A percentile compares a stretch with the other conserved stretches of the same genome.
These are phyloP conservation scores for Microtus oregoni DNA, from an alignment of 2,113 vertebrate genomes.

Conservation along the genomic window DNA sequence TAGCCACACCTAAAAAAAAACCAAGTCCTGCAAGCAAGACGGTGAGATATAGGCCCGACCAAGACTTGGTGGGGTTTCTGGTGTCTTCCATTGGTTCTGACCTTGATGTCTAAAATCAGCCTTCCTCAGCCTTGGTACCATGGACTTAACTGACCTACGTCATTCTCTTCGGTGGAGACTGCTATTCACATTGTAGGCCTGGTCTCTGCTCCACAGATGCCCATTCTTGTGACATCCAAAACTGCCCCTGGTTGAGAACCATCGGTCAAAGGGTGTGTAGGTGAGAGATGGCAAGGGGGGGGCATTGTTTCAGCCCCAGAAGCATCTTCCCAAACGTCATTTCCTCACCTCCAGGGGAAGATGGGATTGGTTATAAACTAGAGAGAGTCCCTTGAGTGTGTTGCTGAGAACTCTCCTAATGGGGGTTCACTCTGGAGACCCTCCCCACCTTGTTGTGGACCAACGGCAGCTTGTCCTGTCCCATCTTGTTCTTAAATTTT, in stretches of 20 bases:
- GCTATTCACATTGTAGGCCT: background rate
- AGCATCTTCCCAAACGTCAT: background rate
- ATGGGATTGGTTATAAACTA: background rate
- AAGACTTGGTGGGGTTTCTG: background rate
- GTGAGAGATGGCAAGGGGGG: background rate
- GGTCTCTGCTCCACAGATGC: background rate
- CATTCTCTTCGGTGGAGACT: background rate
- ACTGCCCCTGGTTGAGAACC: background rate
- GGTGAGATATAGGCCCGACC: rapidly evolving
- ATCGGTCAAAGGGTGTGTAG: rapidly evolving
- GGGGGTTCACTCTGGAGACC: background rate
- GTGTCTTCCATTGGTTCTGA: background rate
- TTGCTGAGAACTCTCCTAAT: background rate
- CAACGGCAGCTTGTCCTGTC: background rate
- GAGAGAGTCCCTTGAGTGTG: background rate
- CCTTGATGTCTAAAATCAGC: background rate
- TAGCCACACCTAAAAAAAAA: background rate
- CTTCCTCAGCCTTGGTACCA: background rate
- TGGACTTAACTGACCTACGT: too few relatives aligned
- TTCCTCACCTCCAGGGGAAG: background rate
- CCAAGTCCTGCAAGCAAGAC: background rate
- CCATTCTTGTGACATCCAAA: background rate
- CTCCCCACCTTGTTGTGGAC: too few relatives aligned
- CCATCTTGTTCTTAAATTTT: background rate
- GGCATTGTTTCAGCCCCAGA: background rate